These are phyloP conservation scores for Philotrypesis tridentata DNA, from an alignment of 1,140 invertebrate species.

Conservation along the genomic window DNA sequence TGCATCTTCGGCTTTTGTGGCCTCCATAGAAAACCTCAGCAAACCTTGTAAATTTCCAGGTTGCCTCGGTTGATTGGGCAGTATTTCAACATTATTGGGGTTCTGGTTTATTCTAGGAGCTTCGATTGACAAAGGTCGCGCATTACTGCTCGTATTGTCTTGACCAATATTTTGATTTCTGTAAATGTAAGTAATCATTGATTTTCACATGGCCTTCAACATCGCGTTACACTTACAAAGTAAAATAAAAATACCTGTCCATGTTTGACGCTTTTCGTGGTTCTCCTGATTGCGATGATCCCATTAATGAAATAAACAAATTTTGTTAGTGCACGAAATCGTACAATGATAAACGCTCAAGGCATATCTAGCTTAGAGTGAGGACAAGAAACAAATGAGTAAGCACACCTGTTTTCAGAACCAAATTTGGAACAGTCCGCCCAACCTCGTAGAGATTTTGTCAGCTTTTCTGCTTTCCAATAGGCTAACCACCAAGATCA, in stretches of 20 bases:
- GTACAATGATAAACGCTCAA: not conserved
- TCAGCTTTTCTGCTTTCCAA: conserved; percentile 5
- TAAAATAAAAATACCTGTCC: conserved; percentile 55
- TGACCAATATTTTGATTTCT: conserved; percentile 49
- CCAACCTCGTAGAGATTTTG: conserved; percentile 10
- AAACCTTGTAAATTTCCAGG: conserved; percentile 75
- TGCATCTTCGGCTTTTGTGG: conserved; percentile 76
- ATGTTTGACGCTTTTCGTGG: conserved; percentile 53
- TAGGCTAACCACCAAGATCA: not conserved
- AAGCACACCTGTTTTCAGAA: conserved; percentile 44
- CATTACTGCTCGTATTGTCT: conserved; percentile 55
- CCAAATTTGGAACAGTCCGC: conserved; percentile 33
- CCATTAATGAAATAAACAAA: conserved; percentile 57
- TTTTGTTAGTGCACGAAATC: not conserved
- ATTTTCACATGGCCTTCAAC: not conserved
- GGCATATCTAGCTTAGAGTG: not conserved
- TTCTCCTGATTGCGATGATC: conserved; percentile 56
- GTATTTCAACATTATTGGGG: conserved; percentile 37
- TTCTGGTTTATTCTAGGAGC: conserved; percentile 55
- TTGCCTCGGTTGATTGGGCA: conserved; percentile 68
- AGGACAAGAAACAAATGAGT: not conserved
- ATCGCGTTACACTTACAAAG: not conserved
- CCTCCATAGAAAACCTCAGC: conserved; percentile 79
- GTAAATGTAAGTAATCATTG: conserved; percentile 9
- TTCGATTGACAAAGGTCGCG: conserved; percentile 65